A percentile compares a stretch with the other conserved stretches of the same genome.
Evolutionary conservation across 2,797 vertebrate genomes (phyloP).

Genomic region (Tangara arthus): DNA sequence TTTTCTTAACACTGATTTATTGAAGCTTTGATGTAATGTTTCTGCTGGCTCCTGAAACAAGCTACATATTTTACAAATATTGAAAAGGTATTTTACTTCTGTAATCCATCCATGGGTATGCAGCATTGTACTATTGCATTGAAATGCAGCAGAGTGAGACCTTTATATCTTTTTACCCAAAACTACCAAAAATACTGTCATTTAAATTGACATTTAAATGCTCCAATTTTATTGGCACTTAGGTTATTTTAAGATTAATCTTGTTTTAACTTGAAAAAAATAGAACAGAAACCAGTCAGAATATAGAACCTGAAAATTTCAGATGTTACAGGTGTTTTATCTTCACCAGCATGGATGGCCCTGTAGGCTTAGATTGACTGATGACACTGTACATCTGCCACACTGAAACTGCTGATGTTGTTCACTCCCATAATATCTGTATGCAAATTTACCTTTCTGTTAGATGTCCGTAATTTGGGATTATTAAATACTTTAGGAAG

Average conservation of each 20-base stretch:
- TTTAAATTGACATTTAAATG: neutral
- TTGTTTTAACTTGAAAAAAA: neutral
- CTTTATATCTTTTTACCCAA: neutral
- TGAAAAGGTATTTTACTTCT: neutral
- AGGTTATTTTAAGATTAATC: neutral
- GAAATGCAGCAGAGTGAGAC: neutral
- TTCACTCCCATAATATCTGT: neutral
- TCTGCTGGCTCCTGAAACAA: neutral
- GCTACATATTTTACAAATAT: neutral
- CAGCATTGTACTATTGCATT: neutral
- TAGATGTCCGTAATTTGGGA: neutral
- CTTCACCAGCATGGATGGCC: neutral
- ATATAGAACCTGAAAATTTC: neutral
- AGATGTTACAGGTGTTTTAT: neutral
- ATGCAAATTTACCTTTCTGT: neutral
- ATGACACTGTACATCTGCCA: neutral
- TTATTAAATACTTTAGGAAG: neutral
- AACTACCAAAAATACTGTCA: neutral
- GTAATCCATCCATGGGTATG: neutral
- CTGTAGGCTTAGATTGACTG: neutral
- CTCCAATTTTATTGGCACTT: neutral
- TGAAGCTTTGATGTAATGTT: slow-evolving; percentile 22
- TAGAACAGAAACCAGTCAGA: neutral
- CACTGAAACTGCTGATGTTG: neutral
- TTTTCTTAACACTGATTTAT: neutral